Conservation (phyloP, 1,140 invertebrate genomes). For the Drosophila tristis region DNA sequence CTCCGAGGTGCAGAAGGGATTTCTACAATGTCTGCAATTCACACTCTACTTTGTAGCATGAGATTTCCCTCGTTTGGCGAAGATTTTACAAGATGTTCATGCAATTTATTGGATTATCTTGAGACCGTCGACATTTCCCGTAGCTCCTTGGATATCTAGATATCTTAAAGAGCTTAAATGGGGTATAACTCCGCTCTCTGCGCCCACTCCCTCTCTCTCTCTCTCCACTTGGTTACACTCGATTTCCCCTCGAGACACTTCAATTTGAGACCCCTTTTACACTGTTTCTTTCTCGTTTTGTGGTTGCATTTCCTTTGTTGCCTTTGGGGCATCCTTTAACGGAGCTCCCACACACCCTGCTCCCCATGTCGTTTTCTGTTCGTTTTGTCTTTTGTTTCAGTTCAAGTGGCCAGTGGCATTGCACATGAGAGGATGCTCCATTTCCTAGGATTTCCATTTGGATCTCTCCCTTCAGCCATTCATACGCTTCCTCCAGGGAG, state of each 20-base stretch:
- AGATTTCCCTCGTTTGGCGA: background rate
- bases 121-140: slow-evolving; percentile 3
- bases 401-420: slow-evolving; percentile 62
- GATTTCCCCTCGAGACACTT: slow-evolving; percentile 53
- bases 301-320: slow-evolving; percentile 36
- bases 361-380: background rate
- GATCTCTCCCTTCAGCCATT: no score
- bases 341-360: slow-evolving; percentile 2
- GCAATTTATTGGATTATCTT: slow-evolving; percentile 7
- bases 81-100: background rate
- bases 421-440: slow-evolving; percentile 59
- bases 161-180: slow-evolving; percentile 32
- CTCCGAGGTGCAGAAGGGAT: slow-evolving; percentile 24
- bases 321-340: slow-evolving; percentile 39
- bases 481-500: slow-evolving; percentile 9
- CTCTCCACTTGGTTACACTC: slow-evolving; percentile 37
- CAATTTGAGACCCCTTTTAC: slow-evolving; percentile 23
- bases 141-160: background rate
- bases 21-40: slow-evolving; percentile 21
- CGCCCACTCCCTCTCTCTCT: slow-evolving; percentile 11
- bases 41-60: slow-evolving; percentile 3
- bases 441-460: slow-evolving; percentile 59
- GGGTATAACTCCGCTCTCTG: slow-evolving; percentile 17
- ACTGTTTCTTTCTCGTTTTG: background rate
- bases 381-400: slow-evolving; percentile 63